phyloP scores from a whole-genome alignment of 2,888 invertebrate genomes.

The Escarpia spicata region DNA sequence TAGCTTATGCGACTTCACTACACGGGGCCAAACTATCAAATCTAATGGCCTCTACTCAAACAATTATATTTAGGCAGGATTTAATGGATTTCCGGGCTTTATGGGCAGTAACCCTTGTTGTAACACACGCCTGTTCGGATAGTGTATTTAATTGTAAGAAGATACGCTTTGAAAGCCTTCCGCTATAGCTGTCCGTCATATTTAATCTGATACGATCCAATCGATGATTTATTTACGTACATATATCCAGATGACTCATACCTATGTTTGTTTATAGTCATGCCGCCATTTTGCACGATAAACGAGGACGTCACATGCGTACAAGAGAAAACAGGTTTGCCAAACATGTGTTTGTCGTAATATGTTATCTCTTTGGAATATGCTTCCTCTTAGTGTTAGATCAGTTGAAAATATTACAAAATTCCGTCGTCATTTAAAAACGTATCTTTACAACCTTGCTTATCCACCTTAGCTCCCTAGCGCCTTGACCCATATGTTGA shows the following conservation, averaged over 20 bases:
- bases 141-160: background rate
- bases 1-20: background rate
- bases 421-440: no score
- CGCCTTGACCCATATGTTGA: no score
- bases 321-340: slow-evolving; percentile 11
- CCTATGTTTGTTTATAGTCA: background rate
- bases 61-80: no score
- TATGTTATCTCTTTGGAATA: no score
- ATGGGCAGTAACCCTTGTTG: background rate
- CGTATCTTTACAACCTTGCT: no score
- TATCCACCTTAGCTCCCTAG: no score
- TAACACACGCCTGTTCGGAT: background rate
- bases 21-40: background rate
- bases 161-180: background rate
- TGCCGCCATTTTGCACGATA: background rate
- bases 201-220: no score
- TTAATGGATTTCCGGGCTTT: background rate
- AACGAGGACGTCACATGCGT: background rate
- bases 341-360: background rate
- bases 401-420: no score
- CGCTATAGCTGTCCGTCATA: background rate
- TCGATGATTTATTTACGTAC: no score
- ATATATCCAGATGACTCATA: no score
- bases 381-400: no score
- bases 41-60: background rate